Evolutionary conservation across 2,888 invertebrate species (phyloP), one percentile per base, ranked within the genome.

Genomic region (Polydrusus pterygomalis): DNA sequence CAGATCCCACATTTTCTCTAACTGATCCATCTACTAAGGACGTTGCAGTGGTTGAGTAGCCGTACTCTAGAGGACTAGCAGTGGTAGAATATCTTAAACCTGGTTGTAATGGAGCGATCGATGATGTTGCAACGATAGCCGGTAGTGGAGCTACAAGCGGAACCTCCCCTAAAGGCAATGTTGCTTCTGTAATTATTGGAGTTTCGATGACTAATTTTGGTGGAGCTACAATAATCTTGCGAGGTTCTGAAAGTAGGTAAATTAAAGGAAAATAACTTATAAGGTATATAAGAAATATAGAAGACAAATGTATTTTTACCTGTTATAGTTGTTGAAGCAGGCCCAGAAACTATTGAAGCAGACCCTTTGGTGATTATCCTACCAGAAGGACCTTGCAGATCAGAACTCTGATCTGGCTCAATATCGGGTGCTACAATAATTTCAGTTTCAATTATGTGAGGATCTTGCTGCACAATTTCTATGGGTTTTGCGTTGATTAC

Each of bases 251-350:
- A 63, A 62, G 1, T 25, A 3, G 5, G 43, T 18, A 56, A 34
- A 40, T 8, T n/a, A n/a, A n/a, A 34, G 20, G n/a, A 15, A 43
- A 34, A 69, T n/a, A 18, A 64, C 49, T 15, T 54, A 20, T 45
- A n/a, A 38, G 13, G 2, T 34, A 11, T 13, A 43, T 43, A 34
- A 9, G 34, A 34, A 7, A 34, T 7, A 34, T 9, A 34, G 34
- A 34, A n/a, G 6, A 10, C 1, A 6, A 6, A 6, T 43, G 1
- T n/a, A 43, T n/a, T 43, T n/a, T 80, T 78, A 84, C 85, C 86
- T 78, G 85, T 82, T 49, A 86, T 83, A 15, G 87, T 87, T 6
- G 85, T 86, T 6, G 87, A 87, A 25, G 86, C 83, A 47, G 87
- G 86, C 8, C 87, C 87, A 47, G 86, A 84, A 18, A 87, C 79